phyloP scores from a whole-genome alignment of 1,140 invertebrate species.

The Plectrocnemia conspersa region DNA sequence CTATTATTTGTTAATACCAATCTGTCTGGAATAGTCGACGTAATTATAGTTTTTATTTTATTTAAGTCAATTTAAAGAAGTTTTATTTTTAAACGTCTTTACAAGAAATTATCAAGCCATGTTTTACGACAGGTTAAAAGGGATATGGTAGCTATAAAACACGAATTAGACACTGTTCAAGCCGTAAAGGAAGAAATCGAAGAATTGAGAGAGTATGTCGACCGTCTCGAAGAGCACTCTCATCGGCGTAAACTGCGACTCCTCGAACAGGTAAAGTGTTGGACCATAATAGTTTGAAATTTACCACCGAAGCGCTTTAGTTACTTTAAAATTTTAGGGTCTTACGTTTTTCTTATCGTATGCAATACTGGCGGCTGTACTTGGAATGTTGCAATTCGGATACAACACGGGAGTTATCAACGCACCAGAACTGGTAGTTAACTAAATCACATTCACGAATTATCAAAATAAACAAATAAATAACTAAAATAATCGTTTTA shows the following conservation, averaged over 20 bases:
- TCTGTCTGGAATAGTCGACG: no score
- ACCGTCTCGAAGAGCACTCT: slow-evolving; percentile 79
- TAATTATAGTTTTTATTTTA: no score
- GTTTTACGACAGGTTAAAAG: slow-evolving; percentile 67
- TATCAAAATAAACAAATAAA: not conserved
- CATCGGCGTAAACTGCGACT: slow-evolving; percentile 70
- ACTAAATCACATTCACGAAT: not conserved
- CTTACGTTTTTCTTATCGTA: slow-evolving; percentile 88
- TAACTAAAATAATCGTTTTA: slow-evolving; percentile 46
- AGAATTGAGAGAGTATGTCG: slow-evolving; percentile 70
- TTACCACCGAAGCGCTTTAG: not conserved
- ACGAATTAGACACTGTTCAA: slow-evolving; percentile 86
- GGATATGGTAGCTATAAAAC: slow-evolving; percentile 90
- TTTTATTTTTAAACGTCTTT: no score
- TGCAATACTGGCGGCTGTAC: slow-evolving; percentile 87
- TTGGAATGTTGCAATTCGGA: slow-evolving; percentile 98
- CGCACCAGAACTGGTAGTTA: slow-evolving; percentile 59
- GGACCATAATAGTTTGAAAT: not conserved
- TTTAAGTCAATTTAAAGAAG: no score
- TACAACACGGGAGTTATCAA: slow-evolving; percentile 99
- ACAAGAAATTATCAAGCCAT: not conserved
- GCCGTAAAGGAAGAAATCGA: slow-evolving; percentile 92
- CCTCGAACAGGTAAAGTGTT: slow-evolving; percentile 72
- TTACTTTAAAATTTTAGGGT: slow-evolving; percentile 46
- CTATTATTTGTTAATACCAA: no score